Evolutionary conservation across 2,888 invertebrate genomes (phyloP), one percentile per base, ranked within the genome.

Genomic region (Torymus texanus): DNA sequence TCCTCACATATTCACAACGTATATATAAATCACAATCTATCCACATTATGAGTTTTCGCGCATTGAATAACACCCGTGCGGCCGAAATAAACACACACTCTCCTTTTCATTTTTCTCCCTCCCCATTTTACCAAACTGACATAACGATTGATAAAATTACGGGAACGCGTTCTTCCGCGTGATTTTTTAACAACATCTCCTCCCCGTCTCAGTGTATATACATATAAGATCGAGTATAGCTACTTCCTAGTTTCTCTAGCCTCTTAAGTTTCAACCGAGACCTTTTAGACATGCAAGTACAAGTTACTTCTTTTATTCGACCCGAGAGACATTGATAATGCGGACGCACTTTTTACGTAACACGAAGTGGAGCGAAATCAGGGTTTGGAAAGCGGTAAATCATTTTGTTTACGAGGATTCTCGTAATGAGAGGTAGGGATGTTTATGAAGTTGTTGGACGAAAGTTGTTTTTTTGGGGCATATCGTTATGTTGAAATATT

Each of bases 201-300:
- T 59, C 77, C 77, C 24, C 41, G 58, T 58, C 13, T 53, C 50
- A 2, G 13, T 14, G 1, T 8, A 8, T 41, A 41, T 41, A 41
- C 8, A 8, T 29, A 8, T 29, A 29, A 1, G 29, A 29, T 8
- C 41, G 10, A 14, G 55, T n/a, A 2, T n/a, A 2, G 65, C 14
- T 1, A 78, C 77, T 78, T 78, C 77, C 77, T 78, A 56, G 77
- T 78, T 78, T 78, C 77, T 71, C 77, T 59, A 18, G 18, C 66
- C 29, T 67, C 16, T 74, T 66, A 51, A 56, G 21, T 55, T 53
- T 50, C 55, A 55, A 12, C 71, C 67, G 24, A 50, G 66, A 24
- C 29, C 55, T 63, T 63, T 72, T 72, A 29, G 12, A 18, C 12
- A 13, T 29, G 29, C n/a, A 41, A 41, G 41, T 41, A 41, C 41